Evolutionary conservation across 2,113 vertebrate genomes (phyloP), one percentile per base, ranked within the genome.

Genomic region (Oenanthe melanoleuca): DNA sequence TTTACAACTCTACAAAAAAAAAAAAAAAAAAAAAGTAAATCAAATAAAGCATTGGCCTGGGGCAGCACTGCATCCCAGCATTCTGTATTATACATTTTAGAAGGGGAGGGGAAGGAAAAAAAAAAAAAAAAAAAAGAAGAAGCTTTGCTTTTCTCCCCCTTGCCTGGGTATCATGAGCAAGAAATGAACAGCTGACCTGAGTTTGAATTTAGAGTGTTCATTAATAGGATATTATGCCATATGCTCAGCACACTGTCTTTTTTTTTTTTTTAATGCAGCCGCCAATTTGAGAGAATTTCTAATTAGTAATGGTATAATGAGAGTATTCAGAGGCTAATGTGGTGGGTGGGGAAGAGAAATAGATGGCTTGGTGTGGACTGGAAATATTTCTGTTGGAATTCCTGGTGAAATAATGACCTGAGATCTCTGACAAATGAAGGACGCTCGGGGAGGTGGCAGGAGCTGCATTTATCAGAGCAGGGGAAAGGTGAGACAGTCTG

Each of bases 161-260:
- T 96, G 98, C 98, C 97, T 98, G 98, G 97, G 98, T 99, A 99
- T 99, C 99, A 99, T 96, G 96, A 98, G 98, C 98, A 97, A 98
- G 97, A 98, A 98, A 99, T 98, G 98, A 99, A 98, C 98, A 99
- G 98, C 99, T 99, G 99, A 99, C 99, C 99, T 98, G 98, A 98
- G 99, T 99, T 99, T 99, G 99, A 99, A 99, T 99, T 99, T 99
- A 99, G 99, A 99, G 99, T 99, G 99, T 99, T 99, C 99, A 99
- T 99, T 99, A 99, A 99, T 99, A 99, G 98, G 99, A 99, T 99
- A 99, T 99, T 99, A 99, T 99, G 98, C 99, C 99, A 99, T 99
- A 99, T 99, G 99, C 99, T 99, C 98, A 92, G 97, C 98, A 98
- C 99, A 99, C 98, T 98, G 98, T 98, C 98, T 98, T 98, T 96